These are phyloP conservation scores for Bolinopsis microptera DNA, from an alignment of 37 sponge, comb jelly and placozoan species.

Conservation along the genomic window DNA sequence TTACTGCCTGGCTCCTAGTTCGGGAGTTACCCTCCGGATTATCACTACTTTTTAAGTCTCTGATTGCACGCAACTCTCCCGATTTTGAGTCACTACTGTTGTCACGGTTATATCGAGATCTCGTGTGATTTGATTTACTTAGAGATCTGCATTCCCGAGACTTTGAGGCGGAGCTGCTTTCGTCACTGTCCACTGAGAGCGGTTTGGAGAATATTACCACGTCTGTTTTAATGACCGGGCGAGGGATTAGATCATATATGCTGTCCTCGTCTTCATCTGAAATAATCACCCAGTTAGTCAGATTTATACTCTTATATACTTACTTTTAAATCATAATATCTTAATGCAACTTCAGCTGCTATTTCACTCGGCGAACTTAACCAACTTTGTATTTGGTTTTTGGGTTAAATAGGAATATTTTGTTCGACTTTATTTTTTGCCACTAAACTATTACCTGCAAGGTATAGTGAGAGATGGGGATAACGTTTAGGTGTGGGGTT, in stretches of 20 bases:
- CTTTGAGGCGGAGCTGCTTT: neutral
- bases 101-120: neutral
- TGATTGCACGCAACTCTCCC: neutral
- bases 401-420: too few relatives aligned
- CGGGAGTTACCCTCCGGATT: neutral
- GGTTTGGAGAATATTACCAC: constrained; percentile 11
- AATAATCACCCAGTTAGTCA: too few relatives aligned
- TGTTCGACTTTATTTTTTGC: too few relatives aligned
- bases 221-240: neutral
- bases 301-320: too few relatives aligned
- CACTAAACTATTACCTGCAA: neutral
- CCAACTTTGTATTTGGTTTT: too few relatives aligned
- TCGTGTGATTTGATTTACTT: neutral
- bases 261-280: constrained; percentile 45
- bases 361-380: too few relatives aligned
- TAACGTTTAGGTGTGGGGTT: neutral
- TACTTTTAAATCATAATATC: too few relatives aligned
- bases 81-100: neutral
- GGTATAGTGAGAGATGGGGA: constrained; percentile 15
- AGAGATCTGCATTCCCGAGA: constrained; percentile 1
- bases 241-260: constrained; percentile 1
- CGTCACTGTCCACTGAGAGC: neutral
- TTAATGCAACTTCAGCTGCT: too few relatives aligned
- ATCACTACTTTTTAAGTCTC: neutral
- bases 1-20: neutral